Percentiles rank a stretch among this genome's conserved stretches.
Evolutionary conservation across 2,888 invertebrate species (phyloP).

Genomic region (Phlogophora meticulosa): DNA sequence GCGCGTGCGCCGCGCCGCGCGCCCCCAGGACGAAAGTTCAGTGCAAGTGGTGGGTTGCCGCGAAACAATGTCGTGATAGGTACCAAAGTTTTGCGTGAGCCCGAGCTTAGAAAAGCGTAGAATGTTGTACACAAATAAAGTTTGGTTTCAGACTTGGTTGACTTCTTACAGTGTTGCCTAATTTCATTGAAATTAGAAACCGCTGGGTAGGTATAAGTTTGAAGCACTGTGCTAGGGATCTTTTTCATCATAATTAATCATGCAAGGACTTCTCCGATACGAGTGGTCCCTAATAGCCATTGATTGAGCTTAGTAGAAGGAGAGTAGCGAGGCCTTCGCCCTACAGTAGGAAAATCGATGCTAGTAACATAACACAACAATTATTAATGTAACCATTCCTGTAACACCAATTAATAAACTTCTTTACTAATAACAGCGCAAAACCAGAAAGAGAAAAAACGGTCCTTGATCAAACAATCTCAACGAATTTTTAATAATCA

Average conservation of each 20-base stretch:
- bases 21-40: conserved; percentile 66
- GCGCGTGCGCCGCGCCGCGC: conserved; percentile 62
- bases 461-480: neutral
- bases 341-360: too few species aligned
- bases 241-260: too few species aligned
- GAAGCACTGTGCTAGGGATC: neutral
- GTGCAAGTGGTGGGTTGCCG: conserved; percentile 58
- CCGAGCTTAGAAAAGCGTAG: conserved; percentile 25
- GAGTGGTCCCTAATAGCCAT: too few species aligned
- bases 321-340: too few species aligned
- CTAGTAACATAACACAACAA: too few species aligned
- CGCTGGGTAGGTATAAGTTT: conserved; percentile 3
- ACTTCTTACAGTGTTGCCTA: conserved; percentile 2
- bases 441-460: neutral
- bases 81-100: conserved; percentile 27
- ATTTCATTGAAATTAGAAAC: conserved; percentile 12
- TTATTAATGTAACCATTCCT: neutral
- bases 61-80: conserved; percentile 33
- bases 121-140: conserved; percentile 25
- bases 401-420: neutral
- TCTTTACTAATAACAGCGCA: neutral
- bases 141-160: neutral
- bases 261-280: too few species aligned
- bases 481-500: neutral
- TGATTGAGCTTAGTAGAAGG: too few species aligned